These are phyloP conservation scores for Trididemnum nubilum DNA, from an alignment of 23 tunicate genomes.

Conservation along the genomic window DNA sequence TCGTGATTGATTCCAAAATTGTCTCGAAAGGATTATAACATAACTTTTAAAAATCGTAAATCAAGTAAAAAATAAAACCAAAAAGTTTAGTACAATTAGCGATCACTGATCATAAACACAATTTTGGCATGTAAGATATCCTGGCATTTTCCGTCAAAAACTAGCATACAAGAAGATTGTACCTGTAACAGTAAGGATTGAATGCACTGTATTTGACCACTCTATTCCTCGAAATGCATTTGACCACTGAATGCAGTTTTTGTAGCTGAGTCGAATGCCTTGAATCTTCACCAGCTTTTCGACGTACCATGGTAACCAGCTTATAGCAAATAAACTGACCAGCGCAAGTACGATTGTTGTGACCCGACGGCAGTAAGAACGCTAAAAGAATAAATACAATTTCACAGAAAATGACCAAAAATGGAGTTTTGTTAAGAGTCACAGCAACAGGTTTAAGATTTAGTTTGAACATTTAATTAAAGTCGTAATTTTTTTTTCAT, in stretches of 20 bases:
- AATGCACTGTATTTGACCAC: constrained; percentile 80
- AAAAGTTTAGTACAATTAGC: not conserved
- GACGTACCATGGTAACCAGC: constrained; percentile 89
- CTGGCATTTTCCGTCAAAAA: no score
- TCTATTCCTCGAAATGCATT: constrained; percentile 56
- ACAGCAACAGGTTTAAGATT: not conserved
- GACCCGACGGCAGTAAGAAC: constrained; percentile 66
- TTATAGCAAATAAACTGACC: constrained; percentile 52
- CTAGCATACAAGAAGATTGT: not conserved
- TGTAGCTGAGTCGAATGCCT: constrained; percentile 35
- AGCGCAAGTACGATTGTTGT: constrained; percentile 59
- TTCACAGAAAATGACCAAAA: not conserved
- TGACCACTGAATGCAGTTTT: constrained; percentile 32
- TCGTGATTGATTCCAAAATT: no score
- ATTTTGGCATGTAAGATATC: no score
- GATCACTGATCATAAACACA: not conserved
- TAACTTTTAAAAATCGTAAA: no score
- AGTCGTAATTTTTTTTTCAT: no score
- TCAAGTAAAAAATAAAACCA: no score
- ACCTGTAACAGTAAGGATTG: constrained; percentile 96
- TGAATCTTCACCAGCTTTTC: constrained; percentile 39
- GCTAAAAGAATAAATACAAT: constrained; percentile 30
- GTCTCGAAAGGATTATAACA: no score
- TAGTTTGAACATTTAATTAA: not conserved
- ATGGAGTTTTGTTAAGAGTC: not conserved